Evolutionary conservation across 2,888 invertebrate species (phyloP).

Genomic region (Hemaris fuciformis): DNA sequence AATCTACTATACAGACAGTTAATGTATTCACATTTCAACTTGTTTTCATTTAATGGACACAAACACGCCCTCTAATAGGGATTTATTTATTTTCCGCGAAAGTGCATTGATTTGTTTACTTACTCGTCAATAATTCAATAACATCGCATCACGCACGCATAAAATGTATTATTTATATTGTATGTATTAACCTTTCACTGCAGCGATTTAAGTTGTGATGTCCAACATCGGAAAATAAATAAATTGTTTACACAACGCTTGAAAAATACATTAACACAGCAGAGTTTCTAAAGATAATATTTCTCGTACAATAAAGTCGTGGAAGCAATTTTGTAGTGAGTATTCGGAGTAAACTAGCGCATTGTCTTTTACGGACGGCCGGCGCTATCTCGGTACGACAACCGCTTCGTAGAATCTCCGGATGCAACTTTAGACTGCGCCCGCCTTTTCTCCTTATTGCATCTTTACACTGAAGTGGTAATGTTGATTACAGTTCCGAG

Average conservation of each 20-base stretch:
- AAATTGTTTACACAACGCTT: neutral
- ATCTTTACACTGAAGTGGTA: neutral
- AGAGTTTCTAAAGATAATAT: neutral
- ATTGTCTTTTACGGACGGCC: neutral
- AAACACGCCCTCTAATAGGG: constrained; percentile 18
- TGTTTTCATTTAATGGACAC: constrained; percentile 19
- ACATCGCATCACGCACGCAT: neutral
- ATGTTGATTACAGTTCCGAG: neutral
- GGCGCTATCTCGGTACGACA: neutral
- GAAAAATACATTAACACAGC: neutral
- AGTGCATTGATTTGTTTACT: constrained; percentile 17
- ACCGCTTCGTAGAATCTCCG: neutral
- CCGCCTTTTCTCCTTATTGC: neutral
- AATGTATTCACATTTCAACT: neutral
- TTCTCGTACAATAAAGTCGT: neutral
- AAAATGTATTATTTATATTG: neutral
- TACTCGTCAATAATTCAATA: neutral
- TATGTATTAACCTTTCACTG: neutral
- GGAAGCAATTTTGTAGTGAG: neutral
- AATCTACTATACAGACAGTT: neutral
- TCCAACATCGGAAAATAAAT: neutral
- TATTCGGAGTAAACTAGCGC: neutral
- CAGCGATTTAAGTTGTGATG: neutral
- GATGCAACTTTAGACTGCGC: neutral
- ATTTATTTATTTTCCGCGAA: constrained; percentile 29